A percentile compares a stretch with the other conserved stretches of the same genome.
Conservation (phyloP, 2,888 invertebrate genomes). For the Venusia cambrica region DNA sequence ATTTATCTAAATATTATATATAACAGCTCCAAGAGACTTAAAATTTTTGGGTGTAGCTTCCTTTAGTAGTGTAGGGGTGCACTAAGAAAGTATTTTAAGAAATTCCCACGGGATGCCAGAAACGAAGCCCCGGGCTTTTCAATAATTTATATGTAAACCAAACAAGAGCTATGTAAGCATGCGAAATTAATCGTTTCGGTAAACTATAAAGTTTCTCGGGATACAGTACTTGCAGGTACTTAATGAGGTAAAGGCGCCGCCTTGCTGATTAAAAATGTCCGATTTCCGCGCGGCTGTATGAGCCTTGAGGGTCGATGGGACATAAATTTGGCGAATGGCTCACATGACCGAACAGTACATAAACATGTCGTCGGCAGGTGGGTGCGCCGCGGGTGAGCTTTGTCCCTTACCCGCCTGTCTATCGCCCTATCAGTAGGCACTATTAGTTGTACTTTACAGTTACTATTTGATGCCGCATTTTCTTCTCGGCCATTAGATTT, state of each 20-base stretch:
- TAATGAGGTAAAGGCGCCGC: conserved; percentile 49
- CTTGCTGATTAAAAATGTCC: conserved; percentile 63
- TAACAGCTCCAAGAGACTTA: too few species aligned
- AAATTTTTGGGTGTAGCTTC: too few species aligned
- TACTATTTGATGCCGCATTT: conserved; percentile 21
- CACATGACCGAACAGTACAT: conserved; percentile 59
- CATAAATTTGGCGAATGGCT: conserved; percentile 68
- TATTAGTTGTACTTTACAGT: conserved; percentile 20
- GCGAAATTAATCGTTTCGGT: conserved; percentile 52
- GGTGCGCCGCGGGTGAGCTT: conserved; percentile 52
- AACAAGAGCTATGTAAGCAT: too few species aligned
- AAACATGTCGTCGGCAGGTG: conserved; percentile 66
- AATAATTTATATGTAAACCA: conserved; percentile 40
- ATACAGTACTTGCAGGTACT: conserved; percentile 37
- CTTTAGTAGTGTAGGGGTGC: too few species aligned
- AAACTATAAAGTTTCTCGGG: conserved; percentile 44
- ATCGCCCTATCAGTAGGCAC: conserved; percentile 18
- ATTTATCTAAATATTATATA: too few species aligned
- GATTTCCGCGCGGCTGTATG: conserved; percentile 52
- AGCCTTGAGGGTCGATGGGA: conserved; percentile 35
- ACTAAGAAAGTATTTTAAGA: too few species aligned
- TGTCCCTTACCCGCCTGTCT: conserved; percentile 34
- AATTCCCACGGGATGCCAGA: too few species aligned
- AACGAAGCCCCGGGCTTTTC: too few species aligned
- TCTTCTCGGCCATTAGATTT: conserved; percentile 15